Conservation (phyloP, 2,113 vertebrate species). For the Terrapene triunguis region DNA sequence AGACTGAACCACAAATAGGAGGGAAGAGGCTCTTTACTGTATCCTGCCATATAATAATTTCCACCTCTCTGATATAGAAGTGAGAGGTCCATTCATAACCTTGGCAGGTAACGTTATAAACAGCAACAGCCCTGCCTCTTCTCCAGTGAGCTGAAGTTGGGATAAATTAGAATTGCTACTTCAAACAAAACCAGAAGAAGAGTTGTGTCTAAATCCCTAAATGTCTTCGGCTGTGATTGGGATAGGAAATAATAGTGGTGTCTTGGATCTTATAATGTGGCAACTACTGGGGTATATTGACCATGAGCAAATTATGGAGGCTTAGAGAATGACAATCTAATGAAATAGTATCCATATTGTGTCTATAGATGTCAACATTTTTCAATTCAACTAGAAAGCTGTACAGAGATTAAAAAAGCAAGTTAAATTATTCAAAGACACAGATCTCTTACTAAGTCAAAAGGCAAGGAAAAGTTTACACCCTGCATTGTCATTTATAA, state of each 20-base stretch:
- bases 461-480: constrained; percentile 13
- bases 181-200: not conserved
- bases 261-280: rapidly evolving
- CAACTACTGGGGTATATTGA: constrained; percentile 8
- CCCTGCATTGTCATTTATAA: not conserved
- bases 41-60: not conserved
- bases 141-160: not conserved
- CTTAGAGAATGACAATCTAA: constrained; percentile 18
- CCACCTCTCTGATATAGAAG: too few relatives aligned
- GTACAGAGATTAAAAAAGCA: not conserved
- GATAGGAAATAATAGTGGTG: not conserved
- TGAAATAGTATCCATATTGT: constrained; percentile 46
- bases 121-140: not conserved
- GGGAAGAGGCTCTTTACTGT: not conserved
- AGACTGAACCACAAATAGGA: not conserved
- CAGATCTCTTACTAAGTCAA: constrained; percentile 38
- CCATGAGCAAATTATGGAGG: constrained; percentile 40
- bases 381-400: constrained; percentile 52
- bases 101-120: not conserved
- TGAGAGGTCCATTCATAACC: not conserved
- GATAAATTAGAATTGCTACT: not conserved
- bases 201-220: not conserved
- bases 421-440: constrained; percentile 24
- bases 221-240: not conserved
- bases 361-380: constrained; percentile 32